A percentile compares a stretch with the other conserved stretches of the same genome.
phyloP scores from a whole-genome alignment of 2,113 vertebrate species.

The Prunella fulvescens region DNA sequence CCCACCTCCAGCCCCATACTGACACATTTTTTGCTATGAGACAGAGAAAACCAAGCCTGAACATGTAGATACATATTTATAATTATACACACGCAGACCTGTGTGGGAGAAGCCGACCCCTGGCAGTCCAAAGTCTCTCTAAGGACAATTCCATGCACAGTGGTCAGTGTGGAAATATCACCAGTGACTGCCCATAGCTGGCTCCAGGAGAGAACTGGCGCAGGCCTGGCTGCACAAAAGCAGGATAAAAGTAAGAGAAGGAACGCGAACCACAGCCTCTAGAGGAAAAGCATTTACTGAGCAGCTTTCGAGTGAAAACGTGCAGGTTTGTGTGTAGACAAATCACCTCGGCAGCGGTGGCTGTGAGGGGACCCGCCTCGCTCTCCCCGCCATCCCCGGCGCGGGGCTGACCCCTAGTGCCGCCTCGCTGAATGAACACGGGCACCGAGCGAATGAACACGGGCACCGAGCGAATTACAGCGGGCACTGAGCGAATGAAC shows the following conservation, averaged over 20 bases:
- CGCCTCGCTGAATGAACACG: too few species aligned
- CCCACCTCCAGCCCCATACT: not conserved
- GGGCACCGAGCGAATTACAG: not conserved
- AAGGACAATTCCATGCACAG: conserved; percentile 31
- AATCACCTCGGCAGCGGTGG: fast-evolving
- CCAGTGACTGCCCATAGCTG: conserved; percentile 48
- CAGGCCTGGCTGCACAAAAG: conserved; percentile 58
- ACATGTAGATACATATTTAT: not conserved
- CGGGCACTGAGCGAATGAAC: not conserved
- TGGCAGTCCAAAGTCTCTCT: not conserved
- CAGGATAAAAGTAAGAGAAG: not conserved
- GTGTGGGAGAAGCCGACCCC: not conserved
- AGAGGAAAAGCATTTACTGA: too few species aligned
- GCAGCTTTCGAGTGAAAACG: not conserved
- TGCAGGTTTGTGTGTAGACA: fast-evolving
- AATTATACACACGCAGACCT: too few species aligned
- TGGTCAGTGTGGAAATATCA: conserved; percentile 59
- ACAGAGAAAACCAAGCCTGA: not conserved
- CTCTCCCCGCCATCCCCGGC: not conserved
- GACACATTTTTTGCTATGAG: not conserved
- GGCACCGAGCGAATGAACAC: too few species aligned
- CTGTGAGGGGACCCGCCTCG: fast-evolving
- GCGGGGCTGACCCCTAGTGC: conserved; percentile 57
- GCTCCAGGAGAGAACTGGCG: not conserved
- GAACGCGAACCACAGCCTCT: fast-evolving